Percentiles rank a stretch among this genome's conserved stretches.
Evolutionary conservation across 2,888 invertebrate species (phyloP).

Genomic region (Dinocampus coccinellae): DNA sequence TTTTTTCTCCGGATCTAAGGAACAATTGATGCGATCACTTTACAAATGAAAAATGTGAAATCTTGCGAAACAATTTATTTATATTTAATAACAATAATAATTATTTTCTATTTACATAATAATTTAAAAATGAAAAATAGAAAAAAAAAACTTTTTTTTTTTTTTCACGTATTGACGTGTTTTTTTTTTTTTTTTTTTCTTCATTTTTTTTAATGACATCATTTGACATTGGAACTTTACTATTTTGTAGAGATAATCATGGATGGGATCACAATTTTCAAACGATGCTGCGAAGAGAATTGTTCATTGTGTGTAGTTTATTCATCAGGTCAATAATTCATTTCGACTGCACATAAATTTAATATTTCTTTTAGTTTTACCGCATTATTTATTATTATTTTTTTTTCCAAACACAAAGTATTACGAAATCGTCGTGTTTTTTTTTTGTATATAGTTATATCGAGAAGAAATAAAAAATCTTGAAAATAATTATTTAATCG

Average conservation of each 20-base stretch:
- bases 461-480: too few relatives aligned
- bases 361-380: slow-evolving; percentile 42
- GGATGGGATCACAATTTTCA: slow-evolving; percentile 43
- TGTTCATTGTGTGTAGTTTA: slow-evolving; percentile 40
- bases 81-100: too few relatives aligned
- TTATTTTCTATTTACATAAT: too few relatives aligned
- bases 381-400: slow-evolving; percentile 11
- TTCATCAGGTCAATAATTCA: slow-evolving; percentile 51
- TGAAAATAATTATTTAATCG: not conserved
- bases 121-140: too few relatives aligned
- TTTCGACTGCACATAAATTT: slow-evolving; percentile 49
- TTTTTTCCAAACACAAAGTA: not conserved
- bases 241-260: slow-evolving; percentile 47
- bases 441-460: too few relatives aligned
- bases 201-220: too few relatives aligned
- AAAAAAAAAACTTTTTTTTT: too few relatives aligned
- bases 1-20: slow-evolving; percentile 6
- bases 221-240: not conserved
- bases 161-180: too few relatives aligned
- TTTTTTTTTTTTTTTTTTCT: too few relatives aligned
- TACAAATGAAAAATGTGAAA: not conserved
- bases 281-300: slow-evolving; percentile 46
- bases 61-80: not conserved
- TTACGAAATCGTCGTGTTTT: too few relatives aligned
- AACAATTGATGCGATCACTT: not conserved